Base-by-base conservation (phyloP, 2,888 invertebrate species). In the Creontiades dilutus region DNA sequence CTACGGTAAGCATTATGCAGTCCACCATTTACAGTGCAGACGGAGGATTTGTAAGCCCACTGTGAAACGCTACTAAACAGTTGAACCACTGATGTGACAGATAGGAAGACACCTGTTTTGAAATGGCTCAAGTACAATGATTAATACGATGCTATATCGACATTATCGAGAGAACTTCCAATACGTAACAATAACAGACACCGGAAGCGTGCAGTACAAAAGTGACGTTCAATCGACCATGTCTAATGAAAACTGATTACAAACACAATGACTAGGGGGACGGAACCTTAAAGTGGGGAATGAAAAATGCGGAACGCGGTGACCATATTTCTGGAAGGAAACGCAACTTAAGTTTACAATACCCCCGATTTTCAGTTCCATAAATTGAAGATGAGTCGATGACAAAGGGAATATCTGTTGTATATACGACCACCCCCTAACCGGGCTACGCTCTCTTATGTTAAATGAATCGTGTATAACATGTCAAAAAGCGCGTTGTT, bases 401-500 rank as follows among this genome's bases (percentile, higher is more conserved):
- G 52, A 82, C 82, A 82, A 82, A 52, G 47, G 82, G 27, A 46
- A 14, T 78, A 78, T 78, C 78, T 52, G 82, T 52, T n/a, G 52
- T 52, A 68, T 12, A 5, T 23, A 19, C 19, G 12, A 11, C 68
- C 68, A 19, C 82, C 82, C 47, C 82, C 82, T 52, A n/a, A 19
- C 13, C 7, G 5, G 23, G 82, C 47, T 46, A 37, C 27, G 90
- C 76, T 89, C 90, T 90, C 87, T 78, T 90, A 90, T 57, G 90
- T 90, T 90, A 90, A 90, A 90, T 90, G 90, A 90, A 90, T 81
- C 90, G 90, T 90, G 89, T 88, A 90, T 78, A 90, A 90, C 90
- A 90, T 84, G 90, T 80, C 82, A 90, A 76, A 86, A 78, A 82
- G 82, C 47, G 19, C 52, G 82, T 82, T 82, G 82, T 82, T 82